Evolutionary conservation across 2,888 invertebrate genomes (phyloP).

Genomic region (Gymnocheta viridis): DNA sequence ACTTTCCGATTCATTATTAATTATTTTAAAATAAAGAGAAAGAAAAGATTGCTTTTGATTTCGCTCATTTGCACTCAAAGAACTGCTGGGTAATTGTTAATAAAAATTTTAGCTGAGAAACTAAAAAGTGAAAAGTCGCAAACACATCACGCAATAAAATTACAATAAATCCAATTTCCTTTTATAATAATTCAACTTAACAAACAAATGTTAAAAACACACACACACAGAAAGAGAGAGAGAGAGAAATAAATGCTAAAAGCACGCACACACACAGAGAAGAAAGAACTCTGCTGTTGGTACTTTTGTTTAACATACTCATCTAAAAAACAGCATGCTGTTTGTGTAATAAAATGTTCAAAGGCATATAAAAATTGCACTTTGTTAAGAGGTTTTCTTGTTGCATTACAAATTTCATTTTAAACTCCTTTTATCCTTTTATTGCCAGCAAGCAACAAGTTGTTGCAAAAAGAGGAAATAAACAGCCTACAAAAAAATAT

Average conservation of each 20-base stretch:
- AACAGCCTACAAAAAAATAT: constrained; percentile 26
- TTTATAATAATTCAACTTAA: constrained; percentile 62
- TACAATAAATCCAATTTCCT: constrained; percentile 67
- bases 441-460: constrained; percentile 30
- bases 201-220: constrained; percentile 30
- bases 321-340: not conserved
- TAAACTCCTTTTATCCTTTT: not conserved
- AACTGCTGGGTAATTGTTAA: not conserved
- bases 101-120: constrained; percentile 4
- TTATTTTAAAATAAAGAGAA: too few species aligned
- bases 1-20: too few species aligned
- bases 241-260: too few species aligned
- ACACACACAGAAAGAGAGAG: not conserved
- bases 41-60: too few species aligned
- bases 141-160: constrained; percentile 63
- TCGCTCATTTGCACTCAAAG: not conserved
- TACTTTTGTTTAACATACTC: not conserved
- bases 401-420: not conserved
- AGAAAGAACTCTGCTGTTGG: not conserved
- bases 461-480: not conserved
- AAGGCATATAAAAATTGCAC: constrained; percentile 9
- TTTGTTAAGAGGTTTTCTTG: not conserved
- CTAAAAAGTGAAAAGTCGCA: constrained; percentile 28
- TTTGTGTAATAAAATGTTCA: not conserved
- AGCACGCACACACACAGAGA: not conserved